phyloP scores from a whole-genome alignment of 2,797 vertebrate species.

The Pachyuromys duprasi region DNA sequence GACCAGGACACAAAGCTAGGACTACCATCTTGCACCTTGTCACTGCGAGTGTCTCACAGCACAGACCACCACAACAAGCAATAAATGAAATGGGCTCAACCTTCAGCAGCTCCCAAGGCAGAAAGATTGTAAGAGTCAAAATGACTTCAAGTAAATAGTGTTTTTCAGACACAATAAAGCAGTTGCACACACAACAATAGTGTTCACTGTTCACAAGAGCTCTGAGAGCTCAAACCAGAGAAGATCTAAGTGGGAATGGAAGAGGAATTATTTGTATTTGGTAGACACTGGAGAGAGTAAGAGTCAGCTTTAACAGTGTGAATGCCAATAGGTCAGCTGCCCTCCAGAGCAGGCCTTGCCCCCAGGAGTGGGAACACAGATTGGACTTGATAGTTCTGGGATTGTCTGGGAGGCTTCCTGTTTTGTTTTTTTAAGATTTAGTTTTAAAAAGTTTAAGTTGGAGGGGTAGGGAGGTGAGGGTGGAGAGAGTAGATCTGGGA shows the following conservation, averaged over 20 bases:
- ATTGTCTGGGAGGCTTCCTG: background rate
- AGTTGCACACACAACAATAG: background rate
- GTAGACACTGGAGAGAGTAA: too few species aligned
- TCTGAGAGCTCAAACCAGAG: background rate
- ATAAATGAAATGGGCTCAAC: background rate
- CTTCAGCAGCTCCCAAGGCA: background rate
- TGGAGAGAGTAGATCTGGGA: background rate
- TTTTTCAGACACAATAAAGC: background rate
- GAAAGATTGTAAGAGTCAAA: background rate
- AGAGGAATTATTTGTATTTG: background rate
- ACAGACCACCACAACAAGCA: background rate
- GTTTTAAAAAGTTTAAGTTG: background rate
- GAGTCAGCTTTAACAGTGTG: background rate
- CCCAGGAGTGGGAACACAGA: background rate
- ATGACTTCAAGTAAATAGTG: too few species aligned
- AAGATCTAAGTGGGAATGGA: too few species aligned
- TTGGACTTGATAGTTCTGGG: background rate
- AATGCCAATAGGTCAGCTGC: too few species aligned
- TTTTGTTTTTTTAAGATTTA: background rate
- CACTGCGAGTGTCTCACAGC: background rate
- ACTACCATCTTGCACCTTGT: background rate
- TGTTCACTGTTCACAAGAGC: too few species aligned
- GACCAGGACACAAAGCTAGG: background rate
- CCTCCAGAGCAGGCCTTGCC: background rate
- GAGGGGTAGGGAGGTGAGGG: background rate